Percentiles rank a stretch among this genome's conserved stretches.
Conservation (phyloP, 1,140 invertebrate genomes). For the Meloidogyne floridensis region DNA sequence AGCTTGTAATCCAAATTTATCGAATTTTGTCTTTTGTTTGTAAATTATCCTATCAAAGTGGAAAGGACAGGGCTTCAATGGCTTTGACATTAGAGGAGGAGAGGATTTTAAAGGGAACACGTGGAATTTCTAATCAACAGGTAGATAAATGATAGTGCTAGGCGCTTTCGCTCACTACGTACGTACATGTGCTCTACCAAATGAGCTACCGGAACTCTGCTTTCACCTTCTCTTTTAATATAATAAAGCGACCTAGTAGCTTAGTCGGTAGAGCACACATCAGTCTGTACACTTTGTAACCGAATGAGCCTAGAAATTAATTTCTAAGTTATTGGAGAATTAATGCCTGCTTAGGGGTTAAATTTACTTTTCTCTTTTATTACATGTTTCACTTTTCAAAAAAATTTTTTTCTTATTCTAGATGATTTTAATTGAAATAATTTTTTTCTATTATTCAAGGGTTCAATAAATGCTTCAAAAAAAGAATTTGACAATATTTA, state of each 20-base stretch:
- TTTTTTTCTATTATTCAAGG: conserved; percentile 26
- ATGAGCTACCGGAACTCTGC: no score
- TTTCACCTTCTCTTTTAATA: no score
- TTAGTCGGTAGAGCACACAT: no score
- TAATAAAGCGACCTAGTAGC: no score
- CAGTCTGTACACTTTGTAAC: no score
- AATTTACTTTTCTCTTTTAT: neutral
- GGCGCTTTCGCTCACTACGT: no score
- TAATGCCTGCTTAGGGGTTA: no score
- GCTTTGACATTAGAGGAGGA: conserved; percentile 63
- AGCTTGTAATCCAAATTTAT: conserved; percentile 52
- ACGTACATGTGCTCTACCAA: no score
- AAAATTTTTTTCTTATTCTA: conserved; percentile 12
- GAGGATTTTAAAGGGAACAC: conserved; percentile 52
- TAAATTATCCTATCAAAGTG: conserved; percentile 57
- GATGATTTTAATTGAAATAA: conserved; percentile 28
- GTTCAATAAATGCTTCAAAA: conserved; percentile 54
- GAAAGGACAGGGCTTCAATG: conserved; percentile 64
- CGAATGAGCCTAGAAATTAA: no score
- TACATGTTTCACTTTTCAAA: conserved; percentile 8
- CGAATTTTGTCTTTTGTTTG: conserved; percentile 43
- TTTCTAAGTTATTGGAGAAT: no score
- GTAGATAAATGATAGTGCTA: conserved; percentile 17
- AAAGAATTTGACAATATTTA: conserved; percentile 58
- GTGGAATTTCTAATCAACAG: conserved; percentile 57